Conservation (phyloP, 2,113 vertebrate genomes). For the Micromys minutus region DNA sequence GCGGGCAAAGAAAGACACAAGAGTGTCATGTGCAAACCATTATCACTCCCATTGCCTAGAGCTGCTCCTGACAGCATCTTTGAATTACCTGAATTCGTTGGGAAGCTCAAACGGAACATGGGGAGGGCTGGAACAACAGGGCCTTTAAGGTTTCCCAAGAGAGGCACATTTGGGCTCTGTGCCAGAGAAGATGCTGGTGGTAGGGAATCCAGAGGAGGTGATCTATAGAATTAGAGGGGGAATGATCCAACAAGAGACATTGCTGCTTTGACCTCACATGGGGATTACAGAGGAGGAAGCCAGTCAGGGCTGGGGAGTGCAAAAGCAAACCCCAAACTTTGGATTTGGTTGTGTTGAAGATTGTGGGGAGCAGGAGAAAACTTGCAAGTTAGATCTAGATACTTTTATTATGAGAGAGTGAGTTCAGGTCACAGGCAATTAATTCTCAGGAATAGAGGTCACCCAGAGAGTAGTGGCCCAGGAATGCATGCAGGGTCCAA, state of each 20-base stretch:
- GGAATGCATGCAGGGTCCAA: background rate
- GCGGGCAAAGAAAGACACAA: background rate
- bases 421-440: background rate
- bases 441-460: background rate
- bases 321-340: background rate
- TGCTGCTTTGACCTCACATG: background rate
- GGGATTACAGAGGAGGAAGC: background rate
- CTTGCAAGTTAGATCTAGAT: background rate
- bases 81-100: background rate
- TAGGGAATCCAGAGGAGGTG: background rate
- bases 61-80: background rate
- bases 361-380: background rate
- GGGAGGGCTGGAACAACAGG: background rate
- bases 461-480: background rate
- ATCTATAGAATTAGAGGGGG: background rate
- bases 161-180: background rate
- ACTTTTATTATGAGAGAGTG: slow-evolving; percentile 4
- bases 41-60: background rate
- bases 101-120: background rate
- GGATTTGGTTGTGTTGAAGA: background rate
- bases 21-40: background rate
- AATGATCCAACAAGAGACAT: background rate
- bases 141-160: slow-evolving; percentile 7
- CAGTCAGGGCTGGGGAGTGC: background rate
- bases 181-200: background rate